These are phyloP conservation scores for Mormyrops attenuatus DNA, from an alignment of 2,797 vertebrate genomes.

Conservation along the genomic window DNA sequence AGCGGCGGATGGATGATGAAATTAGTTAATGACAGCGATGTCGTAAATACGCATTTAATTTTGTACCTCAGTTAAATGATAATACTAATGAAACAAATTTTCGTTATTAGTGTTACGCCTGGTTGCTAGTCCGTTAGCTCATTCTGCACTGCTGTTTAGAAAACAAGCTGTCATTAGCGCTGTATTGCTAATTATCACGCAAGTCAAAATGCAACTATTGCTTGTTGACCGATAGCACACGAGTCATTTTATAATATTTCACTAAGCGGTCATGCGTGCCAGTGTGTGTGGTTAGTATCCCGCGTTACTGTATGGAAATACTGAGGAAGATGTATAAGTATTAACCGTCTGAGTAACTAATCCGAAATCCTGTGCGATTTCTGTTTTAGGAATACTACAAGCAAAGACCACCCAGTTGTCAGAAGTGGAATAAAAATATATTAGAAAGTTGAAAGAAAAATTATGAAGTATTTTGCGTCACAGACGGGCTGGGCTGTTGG, in stretches of 20 bases:
- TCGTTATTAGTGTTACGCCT: not conserved
- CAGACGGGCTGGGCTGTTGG: slow-evolving; percentile 26
- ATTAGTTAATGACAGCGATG: not conserved
- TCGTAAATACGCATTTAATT: not conserved
- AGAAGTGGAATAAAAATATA: not conserved
- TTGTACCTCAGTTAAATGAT: not conserved
- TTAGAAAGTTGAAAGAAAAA: not conserved
- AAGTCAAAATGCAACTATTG: not conserved
- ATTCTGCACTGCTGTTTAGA: not conserved
- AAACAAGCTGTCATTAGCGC: not conserved
- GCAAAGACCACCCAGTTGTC: not conserved
- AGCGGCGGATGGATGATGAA: not conserved
- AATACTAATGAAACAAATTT: not conserved
- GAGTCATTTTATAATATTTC: not conserved
- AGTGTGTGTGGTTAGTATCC: not conserved
- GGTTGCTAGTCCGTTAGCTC: not conserved
- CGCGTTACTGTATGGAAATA: not conserved
- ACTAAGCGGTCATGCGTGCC: not conserved
- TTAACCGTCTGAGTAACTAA: not conserved
- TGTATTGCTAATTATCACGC: not conserved
- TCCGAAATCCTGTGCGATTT: not conserved
- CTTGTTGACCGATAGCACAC: not conserved
- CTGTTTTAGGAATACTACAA: slow-evolving; percentile 1
- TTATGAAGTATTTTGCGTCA: slow-evolving; percentile 26
- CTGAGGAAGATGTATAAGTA: not conserved